A percentile compares a stretch with the other conserved stretches of the same genome.
phyloP scores from a whole-genome alignment of 2,797 vertebrate genomes.

The Mormyrus proboscirostris region DNA sequence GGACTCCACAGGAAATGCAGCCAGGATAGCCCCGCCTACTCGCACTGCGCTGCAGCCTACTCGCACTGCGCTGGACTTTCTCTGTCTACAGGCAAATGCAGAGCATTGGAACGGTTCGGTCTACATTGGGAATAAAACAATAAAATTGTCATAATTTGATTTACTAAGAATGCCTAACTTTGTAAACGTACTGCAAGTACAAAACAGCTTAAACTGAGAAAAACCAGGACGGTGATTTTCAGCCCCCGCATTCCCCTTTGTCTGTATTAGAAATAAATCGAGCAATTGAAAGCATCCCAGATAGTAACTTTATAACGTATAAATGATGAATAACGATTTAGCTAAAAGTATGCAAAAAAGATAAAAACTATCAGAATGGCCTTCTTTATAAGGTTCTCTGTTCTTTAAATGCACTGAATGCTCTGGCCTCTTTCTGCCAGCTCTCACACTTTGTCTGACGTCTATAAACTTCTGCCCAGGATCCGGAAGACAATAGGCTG shows the following conservation, averaged over 20 bases:
- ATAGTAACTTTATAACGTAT: neutral
- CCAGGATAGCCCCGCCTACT: neutral
- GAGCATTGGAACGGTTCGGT: neutral
- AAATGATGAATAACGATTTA: neutral
- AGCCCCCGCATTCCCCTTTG: neutral
- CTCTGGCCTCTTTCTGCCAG: neutral
- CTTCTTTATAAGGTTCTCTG: neutral
- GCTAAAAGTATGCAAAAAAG: neutral
- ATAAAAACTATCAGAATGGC: neutral
- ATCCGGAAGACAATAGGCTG: neutral
- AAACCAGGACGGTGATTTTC: neutral
- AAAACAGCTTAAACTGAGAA: neutral
- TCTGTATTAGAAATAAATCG: neutral
- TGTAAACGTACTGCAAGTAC: neutral
- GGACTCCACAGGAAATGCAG: slow-evolving; percentile 11
- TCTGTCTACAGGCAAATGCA: neutral
- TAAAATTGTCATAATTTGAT: neutral
- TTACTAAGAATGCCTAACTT: neutral
- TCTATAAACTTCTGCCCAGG: neutral
- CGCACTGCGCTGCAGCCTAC: neutral
- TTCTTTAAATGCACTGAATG: neutral
- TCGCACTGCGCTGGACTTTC: neutral
- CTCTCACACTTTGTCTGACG: neutral
- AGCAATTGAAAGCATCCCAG: neutral
- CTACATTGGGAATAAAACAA: neutral